A percentile compares a stretch with the other conserved stretches of the same genome.
phyloP scores from a whole-genome alignment of 2,888 invertebrate genomes.

The Hedya salicella region DNA sequence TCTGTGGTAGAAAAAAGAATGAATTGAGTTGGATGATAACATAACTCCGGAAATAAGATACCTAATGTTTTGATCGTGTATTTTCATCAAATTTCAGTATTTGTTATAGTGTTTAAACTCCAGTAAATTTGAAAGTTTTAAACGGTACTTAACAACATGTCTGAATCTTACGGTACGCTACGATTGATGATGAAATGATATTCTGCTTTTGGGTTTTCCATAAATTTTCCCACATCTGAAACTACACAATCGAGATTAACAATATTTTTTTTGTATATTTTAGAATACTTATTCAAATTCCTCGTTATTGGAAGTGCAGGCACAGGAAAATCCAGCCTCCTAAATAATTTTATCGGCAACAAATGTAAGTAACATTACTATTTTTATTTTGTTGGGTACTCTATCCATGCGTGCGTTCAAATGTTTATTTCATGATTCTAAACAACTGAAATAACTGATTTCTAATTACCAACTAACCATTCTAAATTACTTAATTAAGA shows the following conservation, averaged over 20 bases:
- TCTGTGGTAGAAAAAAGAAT: not conserved
- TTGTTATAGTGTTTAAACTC: not conserved
- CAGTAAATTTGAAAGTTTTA: not conserved
- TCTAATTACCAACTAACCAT: too few species aligned
- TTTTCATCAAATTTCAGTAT: conserved; percentile 9
- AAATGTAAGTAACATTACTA: conserved; percentile 88
- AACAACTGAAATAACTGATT: too few species aligned
- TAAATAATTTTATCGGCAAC: conserved; percentile 93
- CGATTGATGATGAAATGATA: not conserved
- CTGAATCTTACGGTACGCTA: conserved; percentile 60
- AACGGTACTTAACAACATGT: conserved; percentile 49
- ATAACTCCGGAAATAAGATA: conserved; percentile 4
- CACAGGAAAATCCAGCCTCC: conserved; percentile 92
- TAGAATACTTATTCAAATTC: conserved; percentile 94
- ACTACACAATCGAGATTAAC: not conserved
- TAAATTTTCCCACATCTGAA: not conserved
- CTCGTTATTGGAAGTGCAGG: conserved; percentile 94
- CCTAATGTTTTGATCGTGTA: conserved; percentile 30
- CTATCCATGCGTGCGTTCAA: conserved; percentile 14
- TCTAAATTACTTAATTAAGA: too few species aligned
- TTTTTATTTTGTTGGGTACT: not conserved
- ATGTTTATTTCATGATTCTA: not conserved
- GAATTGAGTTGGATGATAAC: not conserved
- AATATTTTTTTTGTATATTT: conserved; percentile 55
- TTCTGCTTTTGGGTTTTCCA: not conserved